Evolutionary conservation across 2,113 vertebrate species (phyloP).

Genomic region (Seriola aureovittata): DNA sequence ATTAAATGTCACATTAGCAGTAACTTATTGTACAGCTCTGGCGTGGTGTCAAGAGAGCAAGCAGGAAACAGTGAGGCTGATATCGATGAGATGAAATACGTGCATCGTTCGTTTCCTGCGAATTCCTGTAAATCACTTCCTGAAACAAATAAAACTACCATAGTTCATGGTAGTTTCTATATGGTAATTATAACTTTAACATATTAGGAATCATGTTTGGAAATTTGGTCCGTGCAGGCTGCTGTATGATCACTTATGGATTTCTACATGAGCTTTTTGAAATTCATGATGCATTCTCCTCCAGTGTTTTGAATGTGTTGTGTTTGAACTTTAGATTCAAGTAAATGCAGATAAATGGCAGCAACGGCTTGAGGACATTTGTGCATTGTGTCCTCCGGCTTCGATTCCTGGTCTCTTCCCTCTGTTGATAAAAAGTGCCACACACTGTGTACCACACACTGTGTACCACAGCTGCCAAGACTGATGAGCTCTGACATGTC

Average conservation of each 20-base stretch:
- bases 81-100: neutral
- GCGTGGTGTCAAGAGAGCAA: neutral
- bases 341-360: slow-evolving; percentile 40
- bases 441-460: neutral
- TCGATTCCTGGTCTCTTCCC: slow-evolving; percentile 16
- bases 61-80: neutral
- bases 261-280: neutral
- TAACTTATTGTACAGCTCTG: neutral
- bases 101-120: neutral
- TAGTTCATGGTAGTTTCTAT: neutral
- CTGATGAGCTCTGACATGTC: slow-evolving; percentile 35
- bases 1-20: neutral
- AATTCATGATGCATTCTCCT: neutral
- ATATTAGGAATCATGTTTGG: neutral
- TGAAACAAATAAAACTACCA: neutral
- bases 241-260: neutral
- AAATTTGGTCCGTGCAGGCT: neutral
- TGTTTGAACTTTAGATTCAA: slow-evolving; percentile 19
- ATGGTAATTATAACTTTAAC: neutral
- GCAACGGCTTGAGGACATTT: slow-evolving; percentile 14
- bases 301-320: neutral
- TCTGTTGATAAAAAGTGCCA: slow-evolving; percentile 19
- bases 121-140: too few relatives aligned
- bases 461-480: slow-evolving; percentile 22
- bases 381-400: slow-evolving; percentile 6